phyloP scores from a whole-genome alignment of 2,113 vertebrate species.

The Entosphenus tridentatus region DNA sequence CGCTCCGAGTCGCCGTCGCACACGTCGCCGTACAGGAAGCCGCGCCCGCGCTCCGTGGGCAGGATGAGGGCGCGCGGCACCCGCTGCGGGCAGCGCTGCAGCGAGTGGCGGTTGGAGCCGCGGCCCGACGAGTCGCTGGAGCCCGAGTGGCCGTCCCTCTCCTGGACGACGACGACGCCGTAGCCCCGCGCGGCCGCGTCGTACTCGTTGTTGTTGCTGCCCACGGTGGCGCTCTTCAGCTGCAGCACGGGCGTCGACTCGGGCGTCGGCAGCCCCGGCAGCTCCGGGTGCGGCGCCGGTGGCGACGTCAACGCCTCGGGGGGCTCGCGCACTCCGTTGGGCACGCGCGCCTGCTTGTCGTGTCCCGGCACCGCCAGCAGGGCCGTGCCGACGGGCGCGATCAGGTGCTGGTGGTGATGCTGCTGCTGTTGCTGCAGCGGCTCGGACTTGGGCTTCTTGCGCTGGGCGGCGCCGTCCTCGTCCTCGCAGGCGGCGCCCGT shows the following conservation, averaged over 20 bases:
- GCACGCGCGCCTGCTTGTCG: no score
- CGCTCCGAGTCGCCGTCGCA: no score
- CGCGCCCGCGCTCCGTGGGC: conserved; percentile 1
- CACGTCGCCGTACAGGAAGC: not conserved
- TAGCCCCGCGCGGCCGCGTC: not conserved
- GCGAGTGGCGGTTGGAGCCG: no score
- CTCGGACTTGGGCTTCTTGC: no score
- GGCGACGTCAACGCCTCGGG: not conserved
- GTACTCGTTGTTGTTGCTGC: not conserved
- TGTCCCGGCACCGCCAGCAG: no score
- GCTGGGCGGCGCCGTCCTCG: no score
- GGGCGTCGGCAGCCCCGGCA: conserved; percentile 74
- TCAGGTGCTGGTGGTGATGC: no score
- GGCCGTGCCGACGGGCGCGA: no score
- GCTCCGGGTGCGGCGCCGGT: conserved; percentile 53
- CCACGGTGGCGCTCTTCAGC: conserved; percentile 33
- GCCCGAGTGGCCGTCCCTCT: not conserved
- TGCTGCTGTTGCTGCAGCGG: no score
- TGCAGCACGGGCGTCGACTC: conserved; percentile 88
- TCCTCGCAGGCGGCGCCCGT: no score
- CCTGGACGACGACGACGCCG: not conserved
- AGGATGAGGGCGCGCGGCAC: conserved; percentile 2
- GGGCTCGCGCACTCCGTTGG: no score
- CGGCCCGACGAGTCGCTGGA: not conserved
- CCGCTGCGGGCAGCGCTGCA: not conserved